Evolutionary conservation across 1,140 invertebrate species (phyloP).

Genomic region (Carposina sasakii): DNA sequence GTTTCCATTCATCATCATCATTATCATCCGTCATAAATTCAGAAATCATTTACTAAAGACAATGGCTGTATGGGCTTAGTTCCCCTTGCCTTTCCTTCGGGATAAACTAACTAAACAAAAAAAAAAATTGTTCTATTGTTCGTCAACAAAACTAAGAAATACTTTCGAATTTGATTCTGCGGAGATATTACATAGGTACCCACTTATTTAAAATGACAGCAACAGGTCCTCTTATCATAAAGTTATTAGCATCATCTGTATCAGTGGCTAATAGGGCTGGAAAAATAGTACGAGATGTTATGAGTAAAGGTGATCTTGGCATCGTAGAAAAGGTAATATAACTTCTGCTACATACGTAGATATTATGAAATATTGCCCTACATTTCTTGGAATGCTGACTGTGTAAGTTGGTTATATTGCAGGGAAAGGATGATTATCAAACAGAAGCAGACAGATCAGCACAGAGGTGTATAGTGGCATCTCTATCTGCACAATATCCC

Average conservation of each 20-base stretch:
- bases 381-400: neutral
- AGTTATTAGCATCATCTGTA: constrained; percentile 79
- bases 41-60: too few species aligned
- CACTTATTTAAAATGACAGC: constrained; percentile 38
- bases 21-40: too few species aligned
- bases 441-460: constrained; percentile 97
- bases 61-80: too few species aligned
- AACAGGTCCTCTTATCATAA: constrained; percentile 63
- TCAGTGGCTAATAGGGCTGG: constrained; percentile 87
- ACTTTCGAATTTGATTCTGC: too few species aligned
- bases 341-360: constrained; percentile 2
- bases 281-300: constrained; percentile 91
- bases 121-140: too few species aligned
- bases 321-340: constrained; percentile 95
- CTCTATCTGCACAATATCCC: constrained; percentile 88
- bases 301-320: constrained; percentile 89
- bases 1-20: too few species aligned
- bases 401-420: constrained; percentile 27
- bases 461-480: constrained; percentile 92
- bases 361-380: neutral
- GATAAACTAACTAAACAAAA: too few species aligned
- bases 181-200: neutral
- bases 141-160: too few species aligned
- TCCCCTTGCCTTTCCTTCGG: too few species aligned
- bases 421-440: constrained; percentile 95